Evolutionary conservation across 1,140 invertebrate species (phyloP), one percentile per base, ranked within the genome.

Genomic region (Drosophila suzukii): DNA sequence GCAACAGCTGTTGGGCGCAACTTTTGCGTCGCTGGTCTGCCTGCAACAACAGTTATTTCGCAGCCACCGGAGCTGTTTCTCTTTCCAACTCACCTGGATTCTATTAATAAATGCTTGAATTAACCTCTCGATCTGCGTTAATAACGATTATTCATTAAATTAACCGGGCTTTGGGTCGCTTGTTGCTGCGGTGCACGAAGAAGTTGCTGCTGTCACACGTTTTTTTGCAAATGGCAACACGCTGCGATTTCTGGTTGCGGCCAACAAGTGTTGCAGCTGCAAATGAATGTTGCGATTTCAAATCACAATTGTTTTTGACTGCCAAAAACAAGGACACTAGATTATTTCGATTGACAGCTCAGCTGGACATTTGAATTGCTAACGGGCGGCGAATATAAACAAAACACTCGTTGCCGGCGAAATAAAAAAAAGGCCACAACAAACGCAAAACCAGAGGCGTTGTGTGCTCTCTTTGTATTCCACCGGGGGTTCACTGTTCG

Each of bases 1-100:
- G 63, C 78, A 78, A 81, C 81, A 86, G 81, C 81, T 86, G 81
- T 71, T 81, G 81, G 47, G 56, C 67, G 68, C 67, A 47, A 53
- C 44, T 39, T 24, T 15, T 55, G 39, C 44, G 7, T 34, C 17
- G 41, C 10, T 59, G 10, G 13, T 50, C 20, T 27, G 30, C 13
- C 15, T 46, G 50, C 67, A 53, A 71, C 66, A 66, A 56, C 50
- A 68, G 30, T 39, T 49, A 38, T n/a, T 36, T 10, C n/a, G n/a
- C 63, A 7, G 44, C 6, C 6, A 13, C 15, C 36, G 13, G 17
- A 6, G n/a, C 10, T 6, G 12, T 6, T 11, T n/a, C 11, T 12
- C 1, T 3, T 10, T 41, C 0, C 0, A 12, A 41, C 36, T 41
- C 3, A 56, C 36, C 34, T 56, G 36, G 12, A 38, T 36, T 50